Base-by-base conservation (phyloP, 2,113 vertebrate genomes). In the Ancistrus triradiatus region DNA sequence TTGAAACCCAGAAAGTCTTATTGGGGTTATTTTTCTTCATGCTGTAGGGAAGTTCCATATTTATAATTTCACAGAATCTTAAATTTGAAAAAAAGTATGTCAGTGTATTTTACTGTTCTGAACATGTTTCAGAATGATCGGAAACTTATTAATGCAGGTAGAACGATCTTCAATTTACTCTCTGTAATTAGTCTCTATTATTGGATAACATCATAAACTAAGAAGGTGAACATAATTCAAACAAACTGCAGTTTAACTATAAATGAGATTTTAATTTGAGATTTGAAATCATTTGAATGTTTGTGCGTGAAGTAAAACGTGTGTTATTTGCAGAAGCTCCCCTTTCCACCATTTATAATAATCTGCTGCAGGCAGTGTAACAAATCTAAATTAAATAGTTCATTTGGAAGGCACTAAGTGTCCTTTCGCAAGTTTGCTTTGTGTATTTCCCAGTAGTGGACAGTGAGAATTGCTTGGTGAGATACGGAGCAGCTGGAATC, bases 401-500 rank as follows among this genome's bases (percentile, higher is more conserved):
- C 53, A 42, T n/a, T 40, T 42, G 13, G 17, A 65, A 55, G 62
- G 22, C 27, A 24, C 21, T 17, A 55, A 55, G 50, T 65, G 38
- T 17, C 21, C 17, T 48, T 21, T 48, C 49, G 31, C 25, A 28
- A 37, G 27, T 48, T 49, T 66, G 52, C 19, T 25, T 47, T 21
- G 22, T 43, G 48, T 8, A 4, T 53, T 42, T 42, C 18, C 13
- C 18, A 35, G 37, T 18, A 4, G 22, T 18, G 47, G 25, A 28
- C 38, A 63, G 22, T 19, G 35, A 57, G 57, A 59, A 31, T 18
- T 46, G 18, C 40, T 27, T 17, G 3, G 27, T 35, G 24, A 47
- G 24, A 42, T 35, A 17, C 18, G 40, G 14, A 62, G 43, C 49
- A 65, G 15, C 59, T 72, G 72, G 47, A 49, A 21, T 40, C 33